phyloP scores from a whole-genome alignment of 2,888 invertebrate genomes.

The Periphyllus acericola region DNA sequence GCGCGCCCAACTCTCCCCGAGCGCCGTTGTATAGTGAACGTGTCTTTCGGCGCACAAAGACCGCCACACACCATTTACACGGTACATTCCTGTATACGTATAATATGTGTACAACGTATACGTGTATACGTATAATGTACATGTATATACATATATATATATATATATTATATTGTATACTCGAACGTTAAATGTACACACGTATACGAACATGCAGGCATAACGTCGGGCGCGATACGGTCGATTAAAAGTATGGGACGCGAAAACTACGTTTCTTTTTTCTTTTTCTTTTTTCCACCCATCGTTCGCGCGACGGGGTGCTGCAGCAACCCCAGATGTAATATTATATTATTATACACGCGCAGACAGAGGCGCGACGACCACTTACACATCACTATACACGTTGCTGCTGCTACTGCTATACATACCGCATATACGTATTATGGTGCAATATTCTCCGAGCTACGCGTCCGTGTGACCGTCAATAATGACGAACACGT shows the following conservation, averaged over 20 bases:
- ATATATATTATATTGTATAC: too few species aligned
- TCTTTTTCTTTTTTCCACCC: too few species aligned
- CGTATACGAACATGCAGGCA: too few species aligned
- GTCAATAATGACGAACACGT: constrained; percentile 31
- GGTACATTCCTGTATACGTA: background rate
- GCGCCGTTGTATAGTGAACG: background rate
- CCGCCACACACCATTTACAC: background rate
- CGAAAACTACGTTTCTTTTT: constrained; percentile 12
- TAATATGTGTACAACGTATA: too few species aligned
- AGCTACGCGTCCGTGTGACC: background rate
- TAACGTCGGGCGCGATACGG: constrained; percentile 23
- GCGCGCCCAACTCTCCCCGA: background rate
- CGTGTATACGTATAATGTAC: background rate
- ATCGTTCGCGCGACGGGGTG: constrained; percentile 23
- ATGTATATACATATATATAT: too few species aligned
- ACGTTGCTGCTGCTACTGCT: too few species aligned
- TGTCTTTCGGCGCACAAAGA: constrained; percentile 1
- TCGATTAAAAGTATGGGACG: constrained; percentile 8
- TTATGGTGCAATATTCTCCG: background rate
- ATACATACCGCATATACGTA: background rate
- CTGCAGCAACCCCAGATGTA: background rate
- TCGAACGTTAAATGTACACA: background rate
- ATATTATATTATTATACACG: constrained; percentile 7
- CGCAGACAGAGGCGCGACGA: background rate
- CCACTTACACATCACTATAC: background rate